Conservation (phyloP, 1,140 invertebrate species). For the Eriocheir sinensis region DNA sequence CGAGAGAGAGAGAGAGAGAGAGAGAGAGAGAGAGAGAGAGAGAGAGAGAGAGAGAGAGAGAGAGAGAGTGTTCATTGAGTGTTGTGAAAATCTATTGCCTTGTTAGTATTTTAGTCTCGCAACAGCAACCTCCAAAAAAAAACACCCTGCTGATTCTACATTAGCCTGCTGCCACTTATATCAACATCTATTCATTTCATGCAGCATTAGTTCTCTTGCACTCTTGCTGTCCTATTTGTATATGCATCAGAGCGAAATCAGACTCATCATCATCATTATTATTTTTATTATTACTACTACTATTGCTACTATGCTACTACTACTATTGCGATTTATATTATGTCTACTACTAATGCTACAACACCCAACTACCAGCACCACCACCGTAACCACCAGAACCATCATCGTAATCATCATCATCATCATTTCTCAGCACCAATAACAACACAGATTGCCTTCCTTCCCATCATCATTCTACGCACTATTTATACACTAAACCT, state of each 20-base stretch:
- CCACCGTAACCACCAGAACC: background rate
- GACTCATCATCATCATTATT: too few relatives aligned
- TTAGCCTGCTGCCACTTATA: too few relatives aligned
- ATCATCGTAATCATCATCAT: background rate
- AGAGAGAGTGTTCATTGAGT: background rate
- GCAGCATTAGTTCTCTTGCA: too few relatives aligned
- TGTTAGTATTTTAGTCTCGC: too few relatives aligned
- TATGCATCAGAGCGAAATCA: too few relatives aligned
- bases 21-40: background rate
- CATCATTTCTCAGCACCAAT: background rate
- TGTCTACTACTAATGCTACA: background rate
- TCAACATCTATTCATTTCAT: too few relatives aligned
- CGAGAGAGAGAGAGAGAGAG: too few relatives aligned
- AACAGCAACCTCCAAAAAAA: too few relatives aligned
- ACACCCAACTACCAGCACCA: background rate
- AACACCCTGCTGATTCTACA: too few relatives aligned
- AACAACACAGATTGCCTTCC: too few relatives aligned
- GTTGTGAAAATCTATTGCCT: too few relatives aligned
- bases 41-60: conserved; percentile 22
- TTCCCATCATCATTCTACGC: background rate
- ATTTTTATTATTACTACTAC: background rate
- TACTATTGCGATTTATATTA: background rate
- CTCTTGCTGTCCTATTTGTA: too few relatives aligned
- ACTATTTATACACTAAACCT: background rate
- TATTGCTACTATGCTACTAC: background rate